Conservation (phyloP, 2,888 invertebrate genomes). For the Pocota personata region DNA sequence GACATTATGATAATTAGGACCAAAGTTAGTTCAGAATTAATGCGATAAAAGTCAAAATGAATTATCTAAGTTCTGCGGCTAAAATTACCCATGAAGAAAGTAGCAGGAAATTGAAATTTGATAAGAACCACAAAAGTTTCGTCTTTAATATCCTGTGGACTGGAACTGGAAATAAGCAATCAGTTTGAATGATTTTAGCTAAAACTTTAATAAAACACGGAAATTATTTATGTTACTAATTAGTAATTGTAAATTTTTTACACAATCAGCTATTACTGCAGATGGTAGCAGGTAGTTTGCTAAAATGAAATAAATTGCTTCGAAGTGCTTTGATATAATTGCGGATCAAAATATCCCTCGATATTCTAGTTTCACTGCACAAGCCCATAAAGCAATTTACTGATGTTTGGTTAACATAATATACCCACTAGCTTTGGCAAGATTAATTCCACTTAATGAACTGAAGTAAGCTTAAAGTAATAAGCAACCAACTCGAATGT, state of each 20-base stretch:
- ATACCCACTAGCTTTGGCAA: neutral
- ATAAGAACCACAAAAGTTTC: neutral
- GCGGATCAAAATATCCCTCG: too few relatives aligned
- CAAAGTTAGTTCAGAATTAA: slow-evolving; percentile 12
- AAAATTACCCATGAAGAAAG: neutral
- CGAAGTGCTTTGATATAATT: neutral
- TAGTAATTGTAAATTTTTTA: neutral
- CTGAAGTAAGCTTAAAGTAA: slow-evolving; percentile 28
- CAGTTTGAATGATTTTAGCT: neutral
- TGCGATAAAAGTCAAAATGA: slow-evolving; percentile 22
- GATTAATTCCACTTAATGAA: slow-evolving; percentile 32
- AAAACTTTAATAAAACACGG: neutral
- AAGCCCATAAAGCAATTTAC: neutral
- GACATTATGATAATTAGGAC: neutral
- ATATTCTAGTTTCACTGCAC: neutral
- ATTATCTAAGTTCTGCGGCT: slow-evolving; percentile 23
- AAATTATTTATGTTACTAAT: neutral
- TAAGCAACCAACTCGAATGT: neutral
- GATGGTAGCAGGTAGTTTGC: neutral
- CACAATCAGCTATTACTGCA: neutral
- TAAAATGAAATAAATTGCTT: neutral
- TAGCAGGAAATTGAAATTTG: neutral
- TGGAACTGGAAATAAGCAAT: neutral
- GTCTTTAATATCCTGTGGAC: neutral
- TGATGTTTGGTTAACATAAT: neutral